A percentile compares a stretch with the other conserved stretches of the same genome.
phyloP scores from a whole-genome alignment of 2,888 invertebrate species.

The Brachylomia viminalis region DNA sequence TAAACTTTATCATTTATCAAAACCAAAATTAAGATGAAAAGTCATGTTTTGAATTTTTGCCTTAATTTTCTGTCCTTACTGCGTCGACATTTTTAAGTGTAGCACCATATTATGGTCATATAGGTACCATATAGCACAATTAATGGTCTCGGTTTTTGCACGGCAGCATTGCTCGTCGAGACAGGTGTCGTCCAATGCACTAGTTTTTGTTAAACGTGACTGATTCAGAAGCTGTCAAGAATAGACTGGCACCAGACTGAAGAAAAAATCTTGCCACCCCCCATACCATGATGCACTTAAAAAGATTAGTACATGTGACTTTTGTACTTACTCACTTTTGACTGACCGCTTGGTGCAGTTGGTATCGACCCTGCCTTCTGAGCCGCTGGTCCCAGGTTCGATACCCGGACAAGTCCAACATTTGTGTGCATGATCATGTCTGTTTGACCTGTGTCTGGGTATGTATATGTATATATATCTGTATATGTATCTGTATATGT shows the following conservation, averaged over 20 bases:
- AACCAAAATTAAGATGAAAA: background rate
- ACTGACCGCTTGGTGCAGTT: no score
- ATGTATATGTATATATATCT: no score
- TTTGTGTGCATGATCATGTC: no score
- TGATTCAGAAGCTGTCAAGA: background rate
- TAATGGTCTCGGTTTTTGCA: constrained; percentile 73
- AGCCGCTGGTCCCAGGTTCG: no score
- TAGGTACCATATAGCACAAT: constrained; percentile 69
- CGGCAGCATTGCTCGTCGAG: constrained; percentile 71
- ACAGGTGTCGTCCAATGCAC: constrained; percentile 58
- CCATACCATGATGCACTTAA: background rate
- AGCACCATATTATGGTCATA: constrained; percentile 48
- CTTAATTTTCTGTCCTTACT: constrained; percentile 69
- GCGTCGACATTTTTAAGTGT: constrained; percentile 67
- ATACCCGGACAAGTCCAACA: no score
- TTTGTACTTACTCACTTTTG: no score
- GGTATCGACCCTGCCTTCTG: no score
- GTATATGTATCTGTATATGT: no score
- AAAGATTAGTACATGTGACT: background rate
- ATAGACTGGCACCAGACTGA: background rate
- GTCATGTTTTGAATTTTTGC: no score
- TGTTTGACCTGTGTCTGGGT: no score
- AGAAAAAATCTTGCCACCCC: no score
- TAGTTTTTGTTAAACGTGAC: constrained; percentile 62
- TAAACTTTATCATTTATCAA: background rate